phyloP scores from a whole-genome alignment of 1,140 invertebrate genomes.

The Ectropis grisescens region DNA sequence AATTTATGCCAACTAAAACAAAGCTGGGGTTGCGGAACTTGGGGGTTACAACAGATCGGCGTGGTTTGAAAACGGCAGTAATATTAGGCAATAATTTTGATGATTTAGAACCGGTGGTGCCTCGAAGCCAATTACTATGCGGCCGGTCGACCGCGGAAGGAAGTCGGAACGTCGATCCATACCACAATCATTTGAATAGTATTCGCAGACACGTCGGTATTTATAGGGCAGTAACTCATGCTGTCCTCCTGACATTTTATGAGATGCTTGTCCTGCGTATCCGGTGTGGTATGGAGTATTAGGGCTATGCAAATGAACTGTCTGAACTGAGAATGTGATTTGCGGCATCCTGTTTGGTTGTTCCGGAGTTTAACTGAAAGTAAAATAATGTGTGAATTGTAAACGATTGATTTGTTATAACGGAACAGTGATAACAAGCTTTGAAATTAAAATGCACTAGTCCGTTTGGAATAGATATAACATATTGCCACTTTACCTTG shows the following conservation, averaged over 20 bases:
- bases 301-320: constrained; percentile 35
- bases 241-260: constrained; percentile 39
- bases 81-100: constrained; percentile 63
- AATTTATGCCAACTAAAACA: constrained; percentile 48
- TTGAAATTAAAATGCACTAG: too few species aligned
- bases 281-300: constrained; percentile 21
- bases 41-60: constrained; percentile 51
- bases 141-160: constrained; percentile 50
- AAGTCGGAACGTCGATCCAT: constrained; percentile 52
- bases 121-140: constrained; percentile 54
- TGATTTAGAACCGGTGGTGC: constrained; percentile 47
- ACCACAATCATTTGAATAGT: constrained; percentile 62
- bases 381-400: too few species aligned
- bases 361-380: too few species aligned
- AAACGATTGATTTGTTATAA: too few species aligned
- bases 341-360: not conserved
- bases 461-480: too few species aligned
- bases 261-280: constrained; percentile 36
- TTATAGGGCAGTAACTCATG: constrained; percentile 54
- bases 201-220: constrained; percentile 47
- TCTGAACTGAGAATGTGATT: constrained; percentile 13
- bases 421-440: too few species aligned
- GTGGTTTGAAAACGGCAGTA: constrained; percentile 38
- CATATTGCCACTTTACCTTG: too few species aligned
- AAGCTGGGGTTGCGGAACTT: constrained; percentile 53